Base-by-base conservation (phyloP, 92 coral and sea anemone genomes). In the Heliopora coerulea region DNA sequence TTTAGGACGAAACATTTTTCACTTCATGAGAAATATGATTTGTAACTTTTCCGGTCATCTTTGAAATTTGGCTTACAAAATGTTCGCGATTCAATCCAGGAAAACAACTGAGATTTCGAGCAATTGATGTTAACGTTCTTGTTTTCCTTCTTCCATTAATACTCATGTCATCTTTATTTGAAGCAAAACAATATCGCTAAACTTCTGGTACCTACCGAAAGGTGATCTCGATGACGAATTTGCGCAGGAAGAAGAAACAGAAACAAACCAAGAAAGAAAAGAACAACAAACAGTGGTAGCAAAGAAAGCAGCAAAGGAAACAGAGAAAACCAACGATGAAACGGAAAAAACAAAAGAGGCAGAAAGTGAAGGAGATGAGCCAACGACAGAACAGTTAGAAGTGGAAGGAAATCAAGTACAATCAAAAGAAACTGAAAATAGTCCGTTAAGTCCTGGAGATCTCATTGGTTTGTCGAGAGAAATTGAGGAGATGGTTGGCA, bases 401-500 rank as follows among this genome's bases (percentile, higher is more conserved):
- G 2, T 17, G 27, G 31, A 52, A 54, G 77, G 54, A 28, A 33
- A 19, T 50, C 20, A 3, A 17, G 11, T 25, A 15, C 15, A 50
- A 35, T 1, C 39, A 3, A 70, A 70, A 15, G 52, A 70, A 54
- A 54, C 62, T 19, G 35, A 21, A 50, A 30, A 23, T 54, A 63
- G 19, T 26, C 63, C 77, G 5, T 70, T 15, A 21, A 64, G 74
- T 59, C 76, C 86, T 1, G 86, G 77, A 49, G 78, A 82, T 19
- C 80, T 56, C 82, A 56, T 82, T 58, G 86, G 77, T 44, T 61
- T 82, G 62, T 57, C 81, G 50, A 40, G 86, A 40, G 81, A 82
- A 12, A 82, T 82, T 28, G 86, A 82, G 31, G 82, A 67, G 21
- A 65, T 73, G 39, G 62, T 82, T 46, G 79, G 65, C 56, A 78